phyloP scores from a whole-genome alignment of 2,888 invertebrate genomes.

The Harmothoe impar region DNA sequence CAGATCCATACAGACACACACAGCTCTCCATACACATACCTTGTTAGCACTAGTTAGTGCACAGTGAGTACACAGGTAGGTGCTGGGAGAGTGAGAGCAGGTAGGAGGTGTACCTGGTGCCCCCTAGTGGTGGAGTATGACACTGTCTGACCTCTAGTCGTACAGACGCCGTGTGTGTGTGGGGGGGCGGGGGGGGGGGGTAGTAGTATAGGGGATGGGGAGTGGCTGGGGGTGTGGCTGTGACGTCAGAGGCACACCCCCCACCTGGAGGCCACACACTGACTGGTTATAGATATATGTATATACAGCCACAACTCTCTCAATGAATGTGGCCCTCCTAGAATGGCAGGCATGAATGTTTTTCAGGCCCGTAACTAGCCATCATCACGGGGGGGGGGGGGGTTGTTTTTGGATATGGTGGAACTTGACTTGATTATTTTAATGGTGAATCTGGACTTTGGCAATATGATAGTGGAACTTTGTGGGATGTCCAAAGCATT shows the following conservation, averaged over 20 bases:
- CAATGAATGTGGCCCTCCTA: too few species aligned
- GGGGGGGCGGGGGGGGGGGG: not conserved
- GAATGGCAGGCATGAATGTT: too few species aligned
- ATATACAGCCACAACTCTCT: too few species aligned
- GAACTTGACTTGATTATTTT: too few species aligned
- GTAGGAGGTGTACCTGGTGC: not conserved
- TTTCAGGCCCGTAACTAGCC: too few species aligned
- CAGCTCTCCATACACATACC: not conserved
- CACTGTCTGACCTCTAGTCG: not conserved
- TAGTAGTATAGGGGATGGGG: not conserved
- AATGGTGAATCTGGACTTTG: too few species aligned
- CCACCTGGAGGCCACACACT: not conserved
- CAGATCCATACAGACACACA: not conserved
- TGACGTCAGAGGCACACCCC: slow-evolving; percentile 8
- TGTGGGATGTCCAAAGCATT: too few species aligned
- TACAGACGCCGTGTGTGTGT: not conserved
- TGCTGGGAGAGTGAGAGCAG: slow-evolving; percentile 4
- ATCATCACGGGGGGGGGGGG: too few species aligned
- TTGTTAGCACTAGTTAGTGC: not conserved
- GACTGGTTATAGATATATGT: too few species aligned
- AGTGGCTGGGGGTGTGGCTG: slow-evolving; percentile 18
- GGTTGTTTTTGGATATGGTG: too few species aligned
- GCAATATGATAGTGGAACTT: too few species aligned
- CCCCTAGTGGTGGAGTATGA: not conserved
- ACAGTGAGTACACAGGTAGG: not conserved